Conservation (phyloP, 2,113 vertebrate species). For the Albula goreensis region DNA sequence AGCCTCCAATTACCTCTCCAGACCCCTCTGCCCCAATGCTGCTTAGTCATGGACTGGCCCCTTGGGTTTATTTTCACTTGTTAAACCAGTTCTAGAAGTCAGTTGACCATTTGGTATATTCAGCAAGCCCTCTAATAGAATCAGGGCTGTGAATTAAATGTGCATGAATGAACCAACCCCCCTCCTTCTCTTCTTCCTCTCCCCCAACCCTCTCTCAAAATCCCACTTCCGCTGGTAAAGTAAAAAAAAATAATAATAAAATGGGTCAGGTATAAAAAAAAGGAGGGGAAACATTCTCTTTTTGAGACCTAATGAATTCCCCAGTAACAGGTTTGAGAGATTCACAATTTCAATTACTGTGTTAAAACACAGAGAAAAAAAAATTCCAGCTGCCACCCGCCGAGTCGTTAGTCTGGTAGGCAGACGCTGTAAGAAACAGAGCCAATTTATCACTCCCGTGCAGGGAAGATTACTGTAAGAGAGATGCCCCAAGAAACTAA, state of each 20-base stretch:
- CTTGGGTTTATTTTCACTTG: not conserved
- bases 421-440: constrained; percentile 17
- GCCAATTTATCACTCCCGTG: constrained; percentile 27
- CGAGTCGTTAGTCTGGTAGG: not conserved
- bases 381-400: constrained; percentile 12
- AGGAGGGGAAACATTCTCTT: not conserved
- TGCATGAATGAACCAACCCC: not conserved
- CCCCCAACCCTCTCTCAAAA: not conserved
- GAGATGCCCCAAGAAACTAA: constrained; percentile 28
- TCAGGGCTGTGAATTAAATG: constrained; percentile 6
- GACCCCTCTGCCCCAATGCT: not conserved
- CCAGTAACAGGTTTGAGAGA: constrained; percentile 1
- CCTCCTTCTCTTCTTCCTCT: not conserved
- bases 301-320: constrained; percentile 25
- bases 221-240: not conserved
- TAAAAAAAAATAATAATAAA: not conserved
- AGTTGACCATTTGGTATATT: not conserved
- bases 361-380: constrained; percentile 13
- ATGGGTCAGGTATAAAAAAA: constrained; percentile 13
- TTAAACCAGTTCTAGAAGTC: not conserved
- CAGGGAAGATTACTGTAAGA: constrained; percentile 18
- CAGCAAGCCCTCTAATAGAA: not conserved
- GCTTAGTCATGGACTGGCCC: not conserved
- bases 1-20: not conserved
- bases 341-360: constrained; percentile 26